Base-by-base conservation (phyloP, 2,888 invertebrate species). In the Hirtodrosophila trivittata region DNA sequence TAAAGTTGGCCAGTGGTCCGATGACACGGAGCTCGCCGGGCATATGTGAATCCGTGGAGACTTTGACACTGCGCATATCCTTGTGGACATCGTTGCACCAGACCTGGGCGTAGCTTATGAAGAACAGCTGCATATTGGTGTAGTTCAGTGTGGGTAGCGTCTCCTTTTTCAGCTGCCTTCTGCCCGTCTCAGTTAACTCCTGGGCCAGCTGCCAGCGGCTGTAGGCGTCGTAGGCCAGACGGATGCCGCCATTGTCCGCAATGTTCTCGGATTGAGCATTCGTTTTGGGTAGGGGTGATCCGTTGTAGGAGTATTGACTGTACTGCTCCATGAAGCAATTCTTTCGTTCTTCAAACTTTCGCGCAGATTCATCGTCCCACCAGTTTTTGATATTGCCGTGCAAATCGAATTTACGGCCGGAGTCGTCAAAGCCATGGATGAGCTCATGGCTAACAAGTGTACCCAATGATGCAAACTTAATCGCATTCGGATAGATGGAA, bases 231-330 rank as follows among this genome's bases (percentile, higher is more conserved):
- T 85, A 90, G 10, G 90, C 89, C 32, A 89, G 64, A 10, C 88
- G 85, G 6, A 90, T 10, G 4, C 88, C 90, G 0, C 89, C 90
- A 52, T 88, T 89, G 18, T 90, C 90, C 25, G 90, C 90, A 38
- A 89, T 87, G 45, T 90, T 88, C 55, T 90, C 90, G 13, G 84
- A 69, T 30, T 89, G 89, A 5, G 18, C 18, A 21, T 21, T 21
- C 18, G 18, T 3, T 21, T 5, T 21, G 0, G 88, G 87, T 5
- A 89, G 41, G 2, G 13, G 47, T 0, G 57, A 67, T 0, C 82
- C 86, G 16, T 78, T 62, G 33, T 87, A 87, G 0, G 55, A 39
- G 38, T 84, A 87, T 0, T 57, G 39, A 8, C 86, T 80, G 41
- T 89, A 89, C 49, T 89, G 89, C 0, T 87, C 50, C 0, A 68